Percentiles rank a stretch among this genome's conserved stretches.
Evolutionary conservation across 2,888 invertebrate species (phyloP).

Genomic region (Apodemia duryi): DNA sequence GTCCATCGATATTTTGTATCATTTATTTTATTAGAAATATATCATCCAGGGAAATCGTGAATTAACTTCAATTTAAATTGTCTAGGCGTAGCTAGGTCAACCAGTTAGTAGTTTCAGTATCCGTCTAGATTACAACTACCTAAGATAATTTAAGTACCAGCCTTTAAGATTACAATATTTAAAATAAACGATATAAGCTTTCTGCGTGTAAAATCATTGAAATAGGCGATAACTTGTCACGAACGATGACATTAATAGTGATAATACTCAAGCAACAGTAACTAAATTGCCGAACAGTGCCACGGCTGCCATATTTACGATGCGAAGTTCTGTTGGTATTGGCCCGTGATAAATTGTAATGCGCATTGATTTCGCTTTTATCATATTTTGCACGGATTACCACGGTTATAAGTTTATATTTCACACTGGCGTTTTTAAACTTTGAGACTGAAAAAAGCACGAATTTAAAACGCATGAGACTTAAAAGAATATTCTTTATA

Average conservation of each 20-base stretch:
- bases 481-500: too few relatives aligned
- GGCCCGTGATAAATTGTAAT: slow-evolving; percentile 25
- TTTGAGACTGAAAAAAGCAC: not conserved
- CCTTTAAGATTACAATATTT: slow-evolving; percentile 10
- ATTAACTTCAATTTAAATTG: not conserved
- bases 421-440: not conserved
- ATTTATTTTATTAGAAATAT: not conserved
- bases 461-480: too few relatives aligned
- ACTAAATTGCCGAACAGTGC: slow-evolving; percentile 28
- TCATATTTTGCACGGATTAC: slow-evolving; percentile 14
- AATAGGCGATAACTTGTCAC: slow-evolving; percentile 52
- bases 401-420: not conserved
- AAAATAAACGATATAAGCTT: slow-evolving; percentile 13
- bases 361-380: slow-evolving; percentile 17
- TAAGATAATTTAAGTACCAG: not conserved
- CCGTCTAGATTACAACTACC: not conserved
- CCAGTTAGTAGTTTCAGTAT: not conserved
- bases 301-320: slow-evolving; percentile 27
- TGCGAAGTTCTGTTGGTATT: slow-evolving; percentile 24
- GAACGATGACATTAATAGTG: slow-evolving; percentile 48
- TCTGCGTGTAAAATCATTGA: slow-evolving; percentile 27
- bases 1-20: too few relatives aligned
- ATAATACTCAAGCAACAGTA: slow-evolving; percentile 38
- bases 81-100: not conserved
- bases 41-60: not conserved